These are phyloP conservation scores for Ranitomeya imitator DNA, from an alignment of 2,113 vertebrate species.

Conservation along the genomic window DNA sequence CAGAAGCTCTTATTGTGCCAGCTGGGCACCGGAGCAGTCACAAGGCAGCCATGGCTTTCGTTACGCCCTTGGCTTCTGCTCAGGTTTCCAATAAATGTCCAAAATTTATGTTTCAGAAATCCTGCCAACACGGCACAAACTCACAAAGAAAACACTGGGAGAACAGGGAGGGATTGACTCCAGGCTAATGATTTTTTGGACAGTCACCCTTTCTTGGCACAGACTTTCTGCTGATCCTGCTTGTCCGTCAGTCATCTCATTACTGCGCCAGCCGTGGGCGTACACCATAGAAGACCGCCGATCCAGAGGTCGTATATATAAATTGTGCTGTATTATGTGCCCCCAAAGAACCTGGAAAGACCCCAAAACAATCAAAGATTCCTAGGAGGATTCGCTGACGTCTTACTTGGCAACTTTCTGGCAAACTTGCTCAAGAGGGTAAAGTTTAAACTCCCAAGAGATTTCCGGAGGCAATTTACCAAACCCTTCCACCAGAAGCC, in stretches of 20 bases:
- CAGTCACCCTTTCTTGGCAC: conserved; percentile 20
- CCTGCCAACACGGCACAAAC: conserved; percentile 21
- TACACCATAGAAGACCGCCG: background rate
- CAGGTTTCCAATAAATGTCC: background rate
- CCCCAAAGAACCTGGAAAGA: background rate
- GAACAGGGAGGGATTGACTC: conserved; percentile 17
- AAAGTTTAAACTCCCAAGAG: too few species aligned
- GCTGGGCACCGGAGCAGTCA: background rate
- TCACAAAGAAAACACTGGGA: conserved; percentile 32
- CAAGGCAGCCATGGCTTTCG: background rate
- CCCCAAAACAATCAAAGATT: background rate
- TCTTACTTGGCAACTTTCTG: too few species aligned
- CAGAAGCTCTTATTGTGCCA: background rate
- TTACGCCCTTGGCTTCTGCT: background rate
- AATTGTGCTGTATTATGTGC: background rate
- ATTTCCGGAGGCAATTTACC: too few species aligned
- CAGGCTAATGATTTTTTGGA: conserved; percentile 21
- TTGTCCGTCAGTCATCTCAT: background rate
- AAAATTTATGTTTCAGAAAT: background rate
- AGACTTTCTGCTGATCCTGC: background rate
- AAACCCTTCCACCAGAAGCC: too few species aligned
- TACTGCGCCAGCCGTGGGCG: background rate
- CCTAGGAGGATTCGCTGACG: too few species aligned
- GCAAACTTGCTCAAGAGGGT: too few species aligned
- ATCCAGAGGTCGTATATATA: background rate